A percentile compares a stretch with the other conserved stretches of the same genome.
phyloP scores from a whole-genome alignment of 2,888 invertebrate species.

The Nemoura dubitans region DNA sequence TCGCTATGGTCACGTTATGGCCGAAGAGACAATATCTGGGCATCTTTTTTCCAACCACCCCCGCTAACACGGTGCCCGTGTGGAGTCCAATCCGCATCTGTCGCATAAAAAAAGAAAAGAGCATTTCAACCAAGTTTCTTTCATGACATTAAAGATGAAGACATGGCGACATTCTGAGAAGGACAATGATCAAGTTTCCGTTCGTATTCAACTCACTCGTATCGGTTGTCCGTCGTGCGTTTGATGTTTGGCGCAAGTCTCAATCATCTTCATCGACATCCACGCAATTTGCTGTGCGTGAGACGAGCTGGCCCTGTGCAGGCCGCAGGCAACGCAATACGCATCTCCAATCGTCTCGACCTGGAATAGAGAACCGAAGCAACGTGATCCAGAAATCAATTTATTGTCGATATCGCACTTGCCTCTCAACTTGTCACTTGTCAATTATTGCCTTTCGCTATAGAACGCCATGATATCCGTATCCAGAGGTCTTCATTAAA shows the following conservation, averaged over 20 bases:
- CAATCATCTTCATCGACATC: slow-evolving; percentile 96
- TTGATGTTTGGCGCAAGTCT: slow-evolving; percentile 84
- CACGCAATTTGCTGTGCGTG: slow-evolving; percentile 95
- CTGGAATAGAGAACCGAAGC: slow-evolving; percentile 60
- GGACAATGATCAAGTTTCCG: no score
- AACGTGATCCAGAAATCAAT: no score
- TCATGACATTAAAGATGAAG: no score
- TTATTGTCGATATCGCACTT: no score
- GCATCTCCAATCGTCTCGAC: slow-evolving; percentile 97
- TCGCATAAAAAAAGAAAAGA: slow-evolving; percentile 31
- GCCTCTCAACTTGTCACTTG: no score
- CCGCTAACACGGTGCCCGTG: slow-evolving; percentile 91
- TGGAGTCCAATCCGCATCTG: slow-evolving; percentile 97
- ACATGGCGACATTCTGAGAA: no score
- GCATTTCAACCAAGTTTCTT: no score
- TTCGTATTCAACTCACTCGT: slow-evolving; percentile 66
- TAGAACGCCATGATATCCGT: no score
- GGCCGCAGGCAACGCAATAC: slow-evolving; percentile 93
- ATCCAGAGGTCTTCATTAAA: no score
- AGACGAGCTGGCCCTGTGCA: slow-evolving; percentile 84
- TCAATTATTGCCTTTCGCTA: no score
- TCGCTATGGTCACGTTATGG: slow-evolving; percentile 93
- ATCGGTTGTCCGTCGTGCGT: slow-evolving; percentile 94
- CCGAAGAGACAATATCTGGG: slow-evolving; percentile 94
- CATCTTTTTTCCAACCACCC: slow-evolving; percentile 94